phyloP scores from a whole-genome alignment of 2,113 vertebrate species.

The Pterocles burchelli region DNA sequence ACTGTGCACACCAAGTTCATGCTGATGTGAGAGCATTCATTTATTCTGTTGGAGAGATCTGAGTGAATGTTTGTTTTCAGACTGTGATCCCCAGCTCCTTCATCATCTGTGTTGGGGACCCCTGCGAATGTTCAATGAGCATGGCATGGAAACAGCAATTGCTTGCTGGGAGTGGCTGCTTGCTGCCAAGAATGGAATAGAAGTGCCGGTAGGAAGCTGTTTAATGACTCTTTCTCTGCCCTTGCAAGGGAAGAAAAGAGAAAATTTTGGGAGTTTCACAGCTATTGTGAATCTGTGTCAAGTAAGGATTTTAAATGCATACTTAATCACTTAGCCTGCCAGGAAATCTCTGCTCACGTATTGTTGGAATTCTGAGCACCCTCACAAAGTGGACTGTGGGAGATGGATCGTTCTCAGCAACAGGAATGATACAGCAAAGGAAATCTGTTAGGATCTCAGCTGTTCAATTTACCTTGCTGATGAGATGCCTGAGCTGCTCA shows the following conservation, averaged over 20 bases:
- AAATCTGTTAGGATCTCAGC: background rate
- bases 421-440: background rate
- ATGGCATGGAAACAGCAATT: conserved; percentile 94
- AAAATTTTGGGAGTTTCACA: background rate
- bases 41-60: conserved; percentile 6
- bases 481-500: background rate
- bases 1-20: background rate
- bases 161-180: conserved; percentile 99
- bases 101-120: conserved; percentile 96
- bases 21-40: background rate
- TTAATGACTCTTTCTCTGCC: background rate
- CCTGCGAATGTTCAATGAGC: conserved; percentile 93
- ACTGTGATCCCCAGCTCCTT: conserved; percentile 90
- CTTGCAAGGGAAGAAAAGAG: background rate
- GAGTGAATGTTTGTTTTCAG: conserved; percentile 73
- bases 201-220: conserved; percentile 86
- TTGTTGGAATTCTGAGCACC: background rate
- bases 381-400: background rate
- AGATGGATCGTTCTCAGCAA: background rate
- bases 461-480: background rate
- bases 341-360: background rate
- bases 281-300: background rate
- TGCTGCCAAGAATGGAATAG: conserved; percentile 90
- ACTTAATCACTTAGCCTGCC: background rate
- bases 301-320: background rate